Conservation (phyloP, 2,113 vertebrate genomes). For the Prionailurus viverrinus region DNA sequence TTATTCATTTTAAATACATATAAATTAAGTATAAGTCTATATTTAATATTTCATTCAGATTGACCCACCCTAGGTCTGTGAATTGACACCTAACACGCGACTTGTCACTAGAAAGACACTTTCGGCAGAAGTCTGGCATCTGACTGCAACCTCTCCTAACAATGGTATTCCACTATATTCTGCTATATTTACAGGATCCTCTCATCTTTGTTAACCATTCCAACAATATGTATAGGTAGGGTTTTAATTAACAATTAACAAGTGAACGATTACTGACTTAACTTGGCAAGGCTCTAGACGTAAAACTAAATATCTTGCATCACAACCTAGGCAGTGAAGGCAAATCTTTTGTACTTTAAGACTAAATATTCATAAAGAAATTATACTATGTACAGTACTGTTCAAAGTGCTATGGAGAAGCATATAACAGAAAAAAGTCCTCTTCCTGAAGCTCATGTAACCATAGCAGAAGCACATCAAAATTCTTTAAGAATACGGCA, state of each 20-base stretch:
- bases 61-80: not conserved
- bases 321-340: not conserved
- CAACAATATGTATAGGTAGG: not conserved
- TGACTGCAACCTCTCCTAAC: not conserved
- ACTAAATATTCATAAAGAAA: not conserved
- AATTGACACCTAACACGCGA: slow-evolving; percentile 1
- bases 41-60: not conserved
- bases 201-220: not conserved
- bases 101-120: not conserved
- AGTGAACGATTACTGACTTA: not conserved
- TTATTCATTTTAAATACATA: not conserved
- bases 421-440: not conserved
- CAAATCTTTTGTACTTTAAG: not conserved
- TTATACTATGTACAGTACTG: not conserved
- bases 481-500: not conserved
- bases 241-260: not conserved
- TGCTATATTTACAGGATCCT: not conserved
- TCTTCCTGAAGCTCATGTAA: not conserved
- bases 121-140: not conserved
- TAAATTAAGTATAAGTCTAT: not conserved
- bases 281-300: not conserved
- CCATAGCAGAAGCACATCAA: not conserved
- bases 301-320: not conserved
- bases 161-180: not conserved
- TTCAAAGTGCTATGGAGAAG: not conserved